Evolutionary conservation across 2,888 invertebrate genomes (phyloP).

Genomic region (Brachylomia viminalis): DNA sequence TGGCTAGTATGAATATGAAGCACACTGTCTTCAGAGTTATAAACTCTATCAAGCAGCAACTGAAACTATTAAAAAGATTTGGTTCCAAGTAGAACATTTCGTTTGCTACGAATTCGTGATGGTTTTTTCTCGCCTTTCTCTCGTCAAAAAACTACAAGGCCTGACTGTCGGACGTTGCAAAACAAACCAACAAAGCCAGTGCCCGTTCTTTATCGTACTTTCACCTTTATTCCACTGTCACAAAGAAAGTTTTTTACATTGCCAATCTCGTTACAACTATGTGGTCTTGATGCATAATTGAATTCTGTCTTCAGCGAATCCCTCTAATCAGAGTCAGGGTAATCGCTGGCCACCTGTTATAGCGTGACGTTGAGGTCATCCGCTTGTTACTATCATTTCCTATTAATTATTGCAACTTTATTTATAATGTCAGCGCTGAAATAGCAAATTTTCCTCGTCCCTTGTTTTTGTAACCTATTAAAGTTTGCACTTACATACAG

Average conservation of each 20-base stretch:
- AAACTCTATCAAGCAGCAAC: neutral
- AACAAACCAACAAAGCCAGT: constrained; percentile 57
- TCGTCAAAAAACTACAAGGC: constrained; percentile 64
- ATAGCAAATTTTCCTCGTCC: constrained; percentile 57
- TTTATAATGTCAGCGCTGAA: constrained; percentile 53
- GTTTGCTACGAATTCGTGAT: constrained; percentile 43
- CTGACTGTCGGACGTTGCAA: constrained; percentile 35
- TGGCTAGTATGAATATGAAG: neutral
- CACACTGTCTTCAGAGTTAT: neutral
- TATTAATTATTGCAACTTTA: constrained; percentile 27
- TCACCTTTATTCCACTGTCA: constrained; percentile 67
- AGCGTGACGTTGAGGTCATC: constrained; percentile 34
- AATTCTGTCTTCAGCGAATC: constrained; percentile 54
- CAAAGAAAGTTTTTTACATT: constrained; percentile 52
- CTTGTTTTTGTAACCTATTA: constrained; percentile 62
- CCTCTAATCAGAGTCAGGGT: constrained; percentile 50
- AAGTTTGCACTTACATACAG: constrained; percentile 52
- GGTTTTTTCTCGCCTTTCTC: constrained; percentile 71
- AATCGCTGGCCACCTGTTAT: constrained; percentile 37
- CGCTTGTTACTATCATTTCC: constrained; percentile 21
- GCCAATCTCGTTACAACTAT: constrained; percentile 20
- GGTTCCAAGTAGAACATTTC: constrained; percentile 11
- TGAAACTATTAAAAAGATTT: neutral
- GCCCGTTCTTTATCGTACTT: constrained; percentile 70
- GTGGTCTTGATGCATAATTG: constrained; percentile 38